phyloP scores from a whole-genome alignment of 2,113 vertebrate species.

The Nyctereutes procyonoides region DNA sequence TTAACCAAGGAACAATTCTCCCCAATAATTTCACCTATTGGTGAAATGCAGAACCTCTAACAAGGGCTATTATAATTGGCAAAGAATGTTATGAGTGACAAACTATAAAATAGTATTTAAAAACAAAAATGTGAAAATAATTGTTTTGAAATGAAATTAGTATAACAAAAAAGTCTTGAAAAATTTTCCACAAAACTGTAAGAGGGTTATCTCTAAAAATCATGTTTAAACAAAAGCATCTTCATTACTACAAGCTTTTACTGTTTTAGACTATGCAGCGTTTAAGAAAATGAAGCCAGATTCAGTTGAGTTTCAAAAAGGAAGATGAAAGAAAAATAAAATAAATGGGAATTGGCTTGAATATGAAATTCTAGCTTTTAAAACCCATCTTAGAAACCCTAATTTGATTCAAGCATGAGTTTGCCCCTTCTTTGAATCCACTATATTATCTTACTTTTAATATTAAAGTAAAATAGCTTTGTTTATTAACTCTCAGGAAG shows the following conservation, averaged over 20 bases:
- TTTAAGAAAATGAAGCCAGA: conserved; percentile 1
- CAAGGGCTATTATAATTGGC: background rate
- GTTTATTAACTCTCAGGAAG: background rate
- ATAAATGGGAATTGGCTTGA: background rate
- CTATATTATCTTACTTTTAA: background rate
- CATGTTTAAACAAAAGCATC: background rate
- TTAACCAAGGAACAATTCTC: background rate
- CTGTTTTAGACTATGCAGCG: background rate
- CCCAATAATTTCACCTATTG: background rate
- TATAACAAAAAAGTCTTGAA: background rate
- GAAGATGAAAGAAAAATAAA: background rate
- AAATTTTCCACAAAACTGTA: background rate
- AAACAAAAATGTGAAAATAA: conserved; percentile 44
- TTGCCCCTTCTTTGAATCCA: background rate
- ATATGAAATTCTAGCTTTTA: background rate
- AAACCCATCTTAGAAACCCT: background rate
- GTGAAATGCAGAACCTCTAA: background rate
- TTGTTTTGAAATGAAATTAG: background rate
- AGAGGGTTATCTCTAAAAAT: background rate
- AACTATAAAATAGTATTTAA: conserved; percentile 4
- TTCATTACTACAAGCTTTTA: background rate
- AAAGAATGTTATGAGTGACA: background rate
- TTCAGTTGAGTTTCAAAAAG: background rate
- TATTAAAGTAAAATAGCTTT: conserved; percentile 11
- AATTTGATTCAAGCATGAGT: background rate